Percentiles rank a stretch among this genome's conserved stretches.
Conservation (phyloP, 2,113 vertebrate genomes). For the Meles meles region DNA sequence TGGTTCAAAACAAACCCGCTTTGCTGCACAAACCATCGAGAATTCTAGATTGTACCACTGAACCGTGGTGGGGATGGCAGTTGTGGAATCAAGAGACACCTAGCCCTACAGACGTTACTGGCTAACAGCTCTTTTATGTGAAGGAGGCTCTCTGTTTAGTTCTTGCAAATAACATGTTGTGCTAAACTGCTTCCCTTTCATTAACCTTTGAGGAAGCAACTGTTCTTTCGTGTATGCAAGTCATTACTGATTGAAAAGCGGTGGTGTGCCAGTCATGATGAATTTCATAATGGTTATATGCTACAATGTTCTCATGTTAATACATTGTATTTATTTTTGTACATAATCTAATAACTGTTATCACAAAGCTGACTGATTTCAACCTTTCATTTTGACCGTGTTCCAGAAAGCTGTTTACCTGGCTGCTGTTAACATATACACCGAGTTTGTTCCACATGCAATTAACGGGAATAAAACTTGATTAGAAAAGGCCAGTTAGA, state of each 20-base stretch:
- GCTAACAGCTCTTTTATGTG: not conserved
- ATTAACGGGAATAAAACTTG: constrained; percentile 15
- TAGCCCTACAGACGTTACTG: not conserved
- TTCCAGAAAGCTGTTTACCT: not conserved
- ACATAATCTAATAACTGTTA: not conserved
- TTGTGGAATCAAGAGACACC: too few relatives aligned
- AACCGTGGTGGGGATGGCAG: not conserved
- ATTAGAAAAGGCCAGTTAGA: not conserved
- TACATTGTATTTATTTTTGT: not conserved
- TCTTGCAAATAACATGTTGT: not conserved
- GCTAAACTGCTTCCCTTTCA: not conserved
- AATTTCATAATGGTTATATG: not conserved
- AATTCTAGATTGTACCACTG: not conserved
- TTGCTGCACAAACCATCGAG: not conserved
- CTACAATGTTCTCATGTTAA: not conserved
- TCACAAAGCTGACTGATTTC: not conserved
- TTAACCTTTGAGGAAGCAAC: not conserved
- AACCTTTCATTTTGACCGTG: not conserved
- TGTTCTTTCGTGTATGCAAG: not conserved
- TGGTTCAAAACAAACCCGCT: not conserved
- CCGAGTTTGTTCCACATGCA: not conserved
- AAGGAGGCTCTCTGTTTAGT: not conserved
- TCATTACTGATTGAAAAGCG: not conserved
- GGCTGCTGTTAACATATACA: not conserved
- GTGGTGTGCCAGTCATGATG: not conserved